Evolutionary conservation across 2,797 vertebrate genomes (phyloP), one percentile per base, ranked within the genome.

Genomic region (Ispidina picta): DNA sequence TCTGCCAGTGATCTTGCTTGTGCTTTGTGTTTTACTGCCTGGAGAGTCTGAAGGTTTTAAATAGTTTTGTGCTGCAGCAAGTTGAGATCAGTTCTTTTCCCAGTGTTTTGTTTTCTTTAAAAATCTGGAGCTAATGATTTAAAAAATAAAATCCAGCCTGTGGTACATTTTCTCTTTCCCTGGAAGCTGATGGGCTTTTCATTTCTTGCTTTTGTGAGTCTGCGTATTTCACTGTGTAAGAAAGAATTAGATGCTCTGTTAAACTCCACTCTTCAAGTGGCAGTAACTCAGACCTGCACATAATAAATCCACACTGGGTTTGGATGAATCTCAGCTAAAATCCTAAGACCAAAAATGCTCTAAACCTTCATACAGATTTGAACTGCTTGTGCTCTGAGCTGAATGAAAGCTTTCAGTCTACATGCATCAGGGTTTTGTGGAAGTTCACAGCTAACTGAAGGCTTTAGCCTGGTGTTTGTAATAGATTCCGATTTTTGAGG

Each of bases 271-370:
- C 35, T 74, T 88, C 39, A 6, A 74, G 69, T 83, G 83, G 75
- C 46, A 75, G 58, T 77, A 94, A 85, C 62, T 93, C 70, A 75
- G 89, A 80, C 35, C 33, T 93, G 65, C 89, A 72, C 92, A 7
- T 87, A 58, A 93, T 94, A 94, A 92, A 94, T 90, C 72, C 46
- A 37, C 4, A 5, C 65, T 72, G 51, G 31, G 17, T 80, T 91
- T 94, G 86, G 88, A 85, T 69, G 46, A 90, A 58, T 14, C 78
- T 69, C 92, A 89, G 16, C 23, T 87, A 73, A 85, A 93, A 74
- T 68, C 68, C 65, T 77, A 37, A 84, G 75, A 48, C 60, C 64
- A 22, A 73, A 76, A 91, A 62, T 21, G 26, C 72, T 91, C 58
- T 37, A 86, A 91, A 90, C 65, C 10, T 79, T 82, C 58, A 56